Conservation (phyloP, 2,113 vertebrate species). For the Desmodus rotundus region DNA sequence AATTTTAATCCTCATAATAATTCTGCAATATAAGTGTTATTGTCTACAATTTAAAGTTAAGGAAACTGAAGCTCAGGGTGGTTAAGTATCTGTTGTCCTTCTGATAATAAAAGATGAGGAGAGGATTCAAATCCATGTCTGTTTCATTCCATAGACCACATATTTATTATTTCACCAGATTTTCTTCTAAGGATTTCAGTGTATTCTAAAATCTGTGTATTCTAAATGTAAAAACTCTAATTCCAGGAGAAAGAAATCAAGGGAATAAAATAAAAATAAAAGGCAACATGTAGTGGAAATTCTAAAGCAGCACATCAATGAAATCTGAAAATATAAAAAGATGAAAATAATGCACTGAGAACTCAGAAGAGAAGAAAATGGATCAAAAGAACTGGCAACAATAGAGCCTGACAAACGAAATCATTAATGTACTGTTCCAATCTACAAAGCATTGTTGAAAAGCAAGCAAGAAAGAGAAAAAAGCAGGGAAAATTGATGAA, state of each 20-base stretch:
- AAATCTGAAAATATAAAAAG: constrained; percentile 69
- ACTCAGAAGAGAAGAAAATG: constrained; percentile 70
- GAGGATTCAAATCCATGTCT: neutral
- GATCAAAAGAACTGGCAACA: constrained; percentile 75
- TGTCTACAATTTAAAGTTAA: neutral
- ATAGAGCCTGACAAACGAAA: constrained; percentile 75
- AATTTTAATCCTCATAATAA: constrained; percentile 19
- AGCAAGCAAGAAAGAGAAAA: constrained; percentile 65
- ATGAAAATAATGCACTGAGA: constrained; percentile 60
- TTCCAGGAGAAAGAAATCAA: constrained; percentile 58
- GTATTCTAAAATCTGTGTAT: neutral
- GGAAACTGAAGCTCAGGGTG: neutral
- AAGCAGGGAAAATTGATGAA: constrained; percentile 69
- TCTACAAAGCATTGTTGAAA: neutral
- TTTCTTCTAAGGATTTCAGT: neutral
- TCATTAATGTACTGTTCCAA: constrained; percentile 37
- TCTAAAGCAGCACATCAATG: constrained; percentile 56
- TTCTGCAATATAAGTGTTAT: neutral
- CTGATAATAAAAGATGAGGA: neutral
- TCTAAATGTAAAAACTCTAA: neutral
- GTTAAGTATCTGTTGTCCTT: neutral
- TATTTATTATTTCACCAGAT: neutral
- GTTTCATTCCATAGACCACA: neutral
- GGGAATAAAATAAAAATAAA: constrained; percentile 75
- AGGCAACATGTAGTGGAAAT: constrained; percentile 53